Percentiles rank a stretch among this genome's conserved stretches.
Conservation (phyloP, 53 echinoderm and acorn worm species). For the Pentamera pediparva region DNA sequence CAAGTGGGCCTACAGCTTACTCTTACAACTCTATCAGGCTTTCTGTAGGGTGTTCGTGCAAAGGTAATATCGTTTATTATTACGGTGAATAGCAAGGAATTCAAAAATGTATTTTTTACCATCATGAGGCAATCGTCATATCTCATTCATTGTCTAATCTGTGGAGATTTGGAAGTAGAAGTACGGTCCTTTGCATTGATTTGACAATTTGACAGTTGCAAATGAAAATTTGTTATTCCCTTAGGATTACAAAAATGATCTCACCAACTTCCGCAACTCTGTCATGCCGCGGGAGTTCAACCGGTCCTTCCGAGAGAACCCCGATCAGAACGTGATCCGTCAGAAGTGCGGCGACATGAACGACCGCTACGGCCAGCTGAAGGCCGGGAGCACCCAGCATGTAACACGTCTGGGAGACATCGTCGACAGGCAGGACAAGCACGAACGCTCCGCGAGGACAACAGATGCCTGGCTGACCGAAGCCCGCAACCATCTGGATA, state of each 20-base stretch:
- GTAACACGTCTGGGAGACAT: constrained; percentile 65
- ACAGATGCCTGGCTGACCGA: constrained; percentile 77
- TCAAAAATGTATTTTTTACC: no score
- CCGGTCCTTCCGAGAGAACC: constrained; percentile 81
- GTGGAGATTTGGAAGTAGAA: no score
- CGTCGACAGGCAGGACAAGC: constrained; percentile 64
- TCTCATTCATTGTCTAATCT: no score
- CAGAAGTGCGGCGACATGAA: constrained; percentile 55
- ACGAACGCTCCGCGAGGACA: constrained; percentile 54
- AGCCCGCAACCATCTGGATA: constrained; percentile 60
- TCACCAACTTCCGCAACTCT: constrained; percentile 67
- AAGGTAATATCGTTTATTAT: no score
- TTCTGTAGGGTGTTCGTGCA: no score
- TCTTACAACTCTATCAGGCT: no score
- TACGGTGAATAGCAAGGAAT: no score
- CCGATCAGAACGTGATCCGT: constrained; percentile 66
- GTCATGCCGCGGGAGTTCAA: constrained; percentile 76
- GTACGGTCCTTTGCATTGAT: not conserved
- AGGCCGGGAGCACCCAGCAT: constrained; percentile 48
- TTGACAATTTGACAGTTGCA: no score
- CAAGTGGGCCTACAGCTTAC: no score
- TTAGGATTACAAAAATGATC: constrained; percentile 71
- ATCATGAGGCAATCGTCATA: no score
- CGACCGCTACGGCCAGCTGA: constrained; percentile 79
- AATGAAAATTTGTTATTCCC: not conserved